A percentile compares a stretch with the other conserved stretches of the same genome.
Conservation (phyloP, 1,140 invertebrate genomes). For the Ganaspis sp. region DNA sequence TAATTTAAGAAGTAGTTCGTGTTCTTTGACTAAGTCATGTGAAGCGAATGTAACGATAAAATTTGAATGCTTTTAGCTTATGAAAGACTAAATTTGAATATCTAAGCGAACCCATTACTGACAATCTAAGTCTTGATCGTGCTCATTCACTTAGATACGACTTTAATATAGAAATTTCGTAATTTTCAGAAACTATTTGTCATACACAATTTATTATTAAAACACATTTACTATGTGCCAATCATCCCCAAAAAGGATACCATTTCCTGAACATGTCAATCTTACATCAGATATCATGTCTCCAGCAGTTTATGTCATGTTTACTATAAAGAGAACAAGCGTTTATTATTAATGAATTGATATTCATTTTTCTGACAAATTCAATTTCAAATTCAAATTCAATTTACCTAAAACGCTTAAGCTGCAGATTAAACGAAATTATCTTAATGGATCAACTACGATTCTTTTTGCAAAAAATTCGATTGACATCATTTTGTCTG, state of each 20-base stretch:
- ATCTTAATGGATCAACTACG: background rate
- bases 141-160: background rate
- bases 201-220: constrained; percentile 13
- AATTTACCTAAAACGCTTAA: background rate
- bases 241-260: background rate
- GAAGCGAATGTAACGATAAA: background rate
- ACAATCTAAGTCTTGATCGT: background rate
- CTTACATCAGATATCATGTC: background rate
- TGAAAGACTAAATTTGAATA: background rate
- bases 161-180: constrained; percentile 8
- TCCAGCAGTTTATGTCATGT: background rate
- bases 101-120: background rate
- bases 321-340: background rate
- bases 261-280: background rate
- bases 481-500: too few species aligned
- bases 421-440: background rate
- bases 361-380: too few species aligned
- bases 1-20: background rate
- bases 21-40: background rate
- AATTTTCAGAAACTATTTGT: background rate
- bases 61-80: background rate
- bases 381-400: too few species aligned
- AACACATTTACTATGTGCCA: background rate
- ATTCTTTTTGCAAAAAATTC: too few species aligned
- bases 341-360: background rate